Percentiles rank a stretch among this genome's conserved stretches.
phyloP scores from a whole-genome alignment of 92 coral and sea anemone species.

The Ricordea florida region DNA sequence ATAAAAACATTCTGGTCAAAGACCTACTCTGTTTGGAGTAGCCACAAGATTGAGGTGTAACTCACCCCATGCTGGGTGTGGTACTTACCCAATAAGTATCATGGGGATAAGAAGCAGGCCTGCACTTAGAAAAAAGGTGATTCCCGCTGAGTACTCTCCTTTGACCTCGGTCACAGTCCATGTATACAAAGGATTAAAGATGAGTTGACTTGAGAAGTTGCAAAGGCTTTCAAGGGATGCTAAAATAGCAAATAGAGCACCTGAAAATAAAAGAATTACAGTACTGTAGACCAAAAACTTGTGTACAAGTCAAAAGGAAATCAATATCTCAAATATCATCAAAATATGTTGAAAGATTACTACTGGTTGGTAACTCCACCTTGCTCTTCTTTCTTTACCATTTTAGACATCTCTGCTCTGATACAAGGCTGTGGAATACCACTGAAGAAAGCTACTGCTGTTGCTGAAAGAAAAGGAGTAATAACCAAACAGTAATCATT shows the following conservation, averaged over 20 bases:
- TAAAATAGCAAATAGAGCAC: constrained; percentile 80
- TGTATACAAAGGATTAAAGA: constrained; percentile 85
- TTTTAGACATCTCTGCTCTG: constrained; percentile 82
- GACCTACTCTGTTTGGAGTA: neutral
- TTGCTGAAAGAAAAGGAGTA: too few species aligned
- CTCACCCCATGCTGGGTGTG: too few species aligned
- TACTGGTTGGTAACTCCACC: constrained; percentile 41
- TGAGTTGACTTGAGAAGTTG: constrained; percentile 71
- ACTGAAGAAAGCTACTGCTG: constrained; percentile 66
- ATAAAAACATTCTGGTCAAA: neutral
- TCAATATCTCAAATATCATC: neutral
- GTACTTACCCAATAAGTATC: constrained; percentile 67
- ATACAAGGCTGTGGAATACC: constrained; percentile 90
- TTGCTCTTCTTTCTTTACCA: constrained; percentile 84
- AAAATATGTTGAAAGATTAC: neutral
- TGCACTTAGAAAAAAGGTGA: constrained; percentile 85
- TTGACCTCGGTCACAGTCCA: constrained; percentile 65
- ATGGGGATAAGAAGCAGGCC: constrained; percentile 76
- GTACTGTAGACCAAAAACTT: too few species aligned
- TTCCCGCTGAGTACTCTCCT: constrained; percentile 85
- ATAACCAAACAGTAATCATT: too few species aligned
- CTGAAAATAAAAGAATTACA: constrained; percentile 26
- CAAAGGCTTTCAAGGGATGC: constrained; percentile 91
- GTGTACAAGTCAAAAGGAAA: too few species aligned
- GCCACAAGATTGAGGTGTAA: too few species aligned